Conservation (phyloP, 2,797 vertebrate species). For the Gymnothorax reevesii region DNA sequence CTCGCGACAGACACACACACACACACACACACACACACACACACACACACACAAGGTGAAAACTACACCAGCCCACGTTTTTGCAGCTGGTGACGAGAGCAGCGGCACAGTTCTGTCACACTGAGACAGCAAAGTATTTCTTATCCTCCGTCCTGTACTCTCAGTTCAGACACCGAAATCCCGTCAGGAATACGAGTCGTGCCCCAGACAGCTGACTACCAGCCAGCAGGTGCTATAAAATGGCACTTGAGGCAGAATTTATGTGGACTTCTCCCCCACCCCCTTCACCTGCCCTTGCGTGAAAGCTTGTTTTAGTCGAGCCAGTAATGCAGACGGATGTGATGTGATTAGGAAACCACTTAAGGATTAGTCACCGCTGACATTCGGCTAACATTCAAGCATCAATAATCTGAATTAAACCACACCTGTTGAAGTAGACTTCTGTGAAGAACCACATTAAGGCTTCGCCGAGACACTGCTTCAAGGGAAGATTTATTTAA, state of each 20-base stretch:
- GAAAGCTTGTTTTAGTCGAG: not conserved
- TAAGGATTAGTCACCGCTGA: not conserved
- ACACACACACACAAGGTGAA: not conserved
- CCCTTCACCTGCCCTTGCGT: not conserved
- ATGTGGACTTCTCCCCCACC: not conserved
- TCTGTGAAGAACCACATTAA: not conserved
- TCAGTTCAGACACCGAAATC: not conserved
- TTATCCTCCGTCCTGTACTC: not conserved
- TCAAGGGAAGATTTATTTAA: constrained; percentile 7
- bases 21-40: not conserved
- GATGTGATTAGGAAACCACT: not conserved
- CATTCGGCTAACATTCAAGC: not conserved
- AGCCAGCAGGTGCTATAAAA: not conserved
- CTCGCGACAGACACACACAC: no score
- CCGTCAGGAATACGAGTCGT: not conserved
- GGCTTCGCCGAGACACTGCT: not conserved
- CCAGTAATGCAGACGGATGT: not conserved
- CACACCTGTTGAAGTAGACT: not conserved
- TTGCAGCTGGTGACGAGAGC: not conserved
- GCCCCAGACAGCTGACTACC: not conserved
- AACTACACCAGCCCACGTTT: not conserved
- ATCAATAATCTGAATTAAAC: not conserved
- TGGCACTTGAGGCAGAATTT: not conserved
- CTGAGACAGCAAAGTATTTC: not conserved
- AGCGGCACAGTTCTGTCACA: not conserved